Percentiles rank a stretch among this genome's conserved stretches.
These are phyloP conservation scores for Lampris megalopsis DNA, from an alignment of 2,113 vertebrate species.

Conservation along the genomic window DNA sequence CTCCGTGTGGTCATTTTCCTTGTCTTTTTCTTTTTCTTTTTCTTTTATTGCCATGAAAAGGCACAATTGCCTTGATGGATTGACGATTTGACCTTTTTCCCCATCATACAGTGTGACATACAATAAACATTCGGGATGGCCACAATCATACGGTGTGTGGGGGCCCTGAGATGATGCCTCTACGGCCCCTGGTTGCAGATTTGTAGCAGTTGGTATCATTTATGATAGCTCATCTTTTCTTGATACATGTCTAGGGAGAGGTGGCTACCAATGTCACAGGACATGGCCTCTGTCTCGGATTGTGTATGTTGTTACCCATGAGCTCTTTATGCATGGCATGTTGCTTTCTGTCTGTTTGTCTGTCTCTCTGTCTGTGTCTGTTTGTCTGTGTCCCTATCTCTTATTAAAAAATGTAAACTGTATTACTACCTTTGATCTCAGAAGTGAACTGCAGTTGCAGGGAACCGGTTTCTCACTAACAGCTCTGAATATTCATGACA, in stretches of 20 bases:
- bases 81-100: too few species aligned
- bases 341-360: background rate
- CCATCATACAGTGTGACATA: too few species aligned
- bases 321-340: background rate
- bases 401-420: background rate
- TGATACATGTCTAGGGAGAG: background rate
- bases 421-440: background rate
- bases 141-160: too few species aligned
- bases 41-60: too few species aligned
- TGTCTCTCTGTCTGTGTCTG: background rate
- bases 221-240: too few species aligned
- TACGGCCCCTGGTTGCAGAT: too few species aligned
- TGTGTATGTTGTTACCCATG: background rate
- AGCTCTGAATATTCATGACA: background rate
- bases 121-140: too few species aligned
- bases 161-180: too few species aligned
- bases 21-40: too few species aligned
- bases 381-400: background rate
- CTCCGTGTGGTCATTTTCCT: too few species aligned
- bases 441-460: background rate
- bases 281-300: background rate
- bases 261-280: background rate
- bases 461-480: constrained; percentile 12
- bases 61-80: too few species aligned
- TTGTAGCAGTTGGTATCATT: too few species aligned